phyloP scores from a whole-genome alignment of 2,888 invertebrate species.

The Tuta absoluta region DNA sequence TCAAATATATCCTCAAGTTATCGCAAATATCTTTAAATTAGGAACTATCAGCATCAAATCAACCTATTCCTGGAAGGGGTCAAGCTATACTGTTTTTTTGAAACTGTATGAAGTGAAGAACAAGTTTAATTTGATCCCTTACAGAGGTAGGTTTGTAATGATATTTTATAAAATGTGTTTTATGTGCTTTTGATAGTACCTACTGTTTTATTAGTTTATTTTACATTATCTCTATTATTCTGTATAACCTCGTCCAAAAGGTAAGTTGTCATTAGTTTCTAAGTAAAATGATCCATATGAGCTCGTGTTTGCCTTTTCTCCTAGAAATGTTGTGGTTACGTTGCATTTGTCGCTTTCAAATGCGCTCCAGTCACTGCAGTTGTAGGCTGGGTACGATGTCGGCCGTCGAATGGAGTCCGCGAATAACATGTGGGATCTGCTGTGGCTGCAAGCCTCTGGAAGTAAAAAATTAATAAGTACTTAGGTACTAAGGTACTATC shows the following conservation, averaged over 20 bases:
- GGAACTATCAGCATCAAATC: too few relatives aligned
- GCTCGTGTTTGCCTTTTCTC: constrained; percentile 63
- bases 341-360: constrained; percentile 46
- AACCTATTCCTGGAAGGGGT: too few relatives aligned
- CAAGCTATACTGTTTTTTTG: too few relatives aligned
- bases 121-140: too few relatives aligned
- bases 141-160: too few relatives aligned
- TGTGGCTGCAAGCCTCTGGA: constrained; percentile 85
- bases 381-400: constrained; percentile 75
- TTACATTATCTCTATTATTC: neutral
- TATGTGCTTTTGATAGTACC: too few relatives aligned
- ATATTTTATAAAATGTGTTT: too few relatives aligned
- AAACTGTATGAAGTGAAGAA: too few relatives aligned
- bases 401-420: constrained; percentile 81
- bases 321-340: constrained; percentile 67
- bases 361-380: constrained; percentile 73
- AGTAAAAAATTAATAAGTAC: neutral
- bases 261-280: constrained; percentile 75
- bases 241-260: constrained; percentile 62
- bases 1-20: too few relatives aligned
- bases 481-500: too few relatives aligned
- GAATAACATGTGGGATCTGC: constrained; percentile 82
- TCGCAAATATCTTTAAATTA: too few relatives aligned
- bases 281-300: constrained; percentile 81
- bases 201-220: too few relatives aligned